These are phyloP conservation scores for Lepidiolamprologus cunningtoni DNA, from an alignment of 2,113 vertebrate genomes.

Conservation along the genomic window DNA sequence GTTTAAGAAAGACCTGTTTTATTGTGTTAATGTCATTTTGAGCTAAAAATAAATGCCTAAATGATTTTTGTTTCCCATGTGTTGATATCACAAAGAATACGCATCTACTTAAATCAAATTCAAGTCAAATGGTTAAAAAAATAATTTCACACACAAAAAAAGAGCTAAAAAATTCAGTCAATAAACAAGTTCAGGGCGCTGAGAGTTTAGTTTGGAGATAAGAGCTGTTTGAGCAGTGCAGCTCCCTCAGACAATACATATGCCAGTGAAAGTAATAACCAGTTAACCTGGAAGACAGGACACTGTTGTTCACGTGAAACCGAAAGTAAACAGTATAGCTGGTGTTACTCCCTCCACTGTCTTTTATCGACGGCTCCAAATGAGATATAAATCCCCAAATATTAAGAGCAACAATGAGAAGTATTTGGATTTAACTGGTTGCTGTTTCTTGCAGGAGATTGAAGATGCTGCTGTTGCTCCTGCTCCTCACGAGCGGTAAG, in stretches of 20 bases:
- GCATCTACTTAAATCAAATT: too few species aligned
- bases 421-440: background rate
- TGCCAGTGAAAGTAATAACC: background rate
- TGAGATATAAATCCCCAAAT: background rate
- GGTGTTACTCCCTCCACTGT: background rate
- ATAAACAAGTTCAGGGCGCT: background rate
- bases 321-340: background rate
- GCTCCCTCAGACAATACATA: background rate
- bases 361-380: background rate
- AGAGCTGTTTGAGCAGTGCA: background rate
- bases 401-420: background rate
- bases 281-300: background rate
- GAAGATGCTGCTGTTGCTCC: background rate
- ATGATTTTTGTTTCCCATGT: too few species aligned
- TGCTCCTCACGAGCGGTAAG: background rate
- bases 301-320: background rate
- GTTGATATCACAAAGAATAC: too few species aligned
- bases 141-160: too few species aligned
- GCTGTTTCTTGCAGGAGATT: background rate
- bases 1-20: too few species aligned
- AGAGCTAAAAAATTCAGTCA: background rate
- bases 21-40: too few species aligned
- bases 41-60: too few species aligned
- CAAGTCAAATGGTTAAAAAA: too few species aligned
- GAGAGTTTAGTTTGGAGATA: background rate